Evolutionary conservation across 30 jellyfish, hydroid and myxozoan genomes (phyloP).

Genomic region (Pseudorhiza aurosa): DNA sequence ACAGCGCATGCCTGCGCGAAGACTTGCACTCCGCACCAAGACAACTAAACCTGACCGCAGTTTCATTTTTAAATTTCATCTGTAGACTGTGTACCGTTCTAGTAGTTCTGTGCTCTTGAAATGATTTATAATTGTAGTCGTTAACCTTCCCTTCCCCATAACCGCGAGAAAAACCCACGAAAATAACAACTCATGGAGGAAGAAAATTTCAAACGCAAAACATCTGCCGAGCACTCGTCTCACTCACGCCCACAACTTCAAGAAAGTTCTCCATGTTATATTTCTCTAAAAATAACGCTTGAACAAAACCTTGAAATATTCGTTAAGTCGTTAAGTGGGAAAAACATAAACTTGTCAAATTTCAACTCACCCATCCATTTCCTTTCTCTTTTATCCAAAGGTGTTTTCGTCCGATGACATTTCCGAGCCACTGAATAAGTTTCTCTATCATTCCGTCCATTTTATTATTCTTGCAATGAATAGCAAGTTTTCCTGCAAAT

Average conservation of each 20-base stretch:
- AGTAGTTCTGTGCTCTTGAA: too few relatives aligned
- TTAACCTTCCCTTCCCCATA: too few relatives aligned
- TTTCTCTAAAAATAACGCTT: too few relatives aligned
- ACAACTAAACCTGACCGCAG: neutral
- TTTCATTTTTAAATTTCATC: too few relatives aligned
- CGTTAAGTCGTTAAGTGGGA: neutral
- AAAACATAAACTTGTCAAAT: neutral
- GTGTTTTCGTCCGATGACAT: conserved; percentile 74
- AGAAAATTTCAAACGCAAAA: neutral
- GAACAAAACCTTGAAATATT: conserved; percentile 2
- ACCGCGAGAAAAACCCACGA: too few relatives aligned
- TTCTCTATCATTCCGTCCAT: conserved; percentile 84
- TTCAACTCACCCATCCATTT: conserved; percentile 98
- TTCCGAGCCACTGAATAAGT: conserved; percentile 87
- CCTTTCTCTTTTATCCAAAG: conserved; percentile 95
- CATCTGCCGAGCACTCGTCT: neutral
- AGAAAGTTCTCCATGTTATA: too few relatives aligned
- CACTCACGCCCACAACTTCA: conserved; percentile 6
- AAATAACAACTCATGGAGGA: too few relatives aligned
- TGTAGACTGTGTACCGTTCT: too few relatives aligned
- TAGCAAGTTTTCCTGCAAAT: conserved; percentile 95
- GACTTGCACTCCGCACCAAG: neutral
- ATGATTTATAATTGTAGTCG: too few relatives aligned
- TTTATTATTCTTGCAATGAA: conserved; percentile 69
- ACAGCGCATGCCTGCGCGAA: neutral